Percentiles rank a stretch among this genome's conserved stretches.
phyloP scores from a whole-genome alignment of 1,140 invertebrate genomes.

The Cydia strobilella region DNA sequence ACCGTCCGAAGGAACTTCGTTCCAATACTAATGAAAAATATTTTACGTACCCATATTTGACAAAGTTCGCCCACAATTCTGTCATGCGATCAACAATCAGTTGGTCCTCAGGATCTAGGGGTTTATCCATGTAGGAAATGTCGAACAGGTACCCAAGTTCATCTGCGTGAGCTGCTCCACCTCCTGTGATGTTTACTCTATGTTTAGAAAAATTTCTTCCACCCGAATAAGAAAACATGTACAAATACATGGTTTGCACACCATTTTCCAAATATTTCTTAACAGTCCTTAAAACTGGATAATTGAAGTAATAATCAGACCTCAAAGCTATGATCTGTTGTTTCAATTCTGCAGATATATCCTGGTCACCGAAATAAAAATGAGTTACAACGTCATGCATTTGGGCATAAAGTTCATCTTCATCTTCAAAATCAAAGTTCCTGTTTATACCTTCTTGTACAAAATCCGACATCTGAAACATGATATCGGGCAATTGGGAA shows the following conservation, averaged over 20 bases:
- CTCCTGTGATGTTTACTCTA: slow-evolving; percentile 35
- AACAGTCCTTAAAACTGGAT: slow-evolving; percentile 49
- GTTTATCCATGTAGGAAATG: slow-evolving; percentile 27
- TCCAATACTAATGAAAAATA: too few species aligned
- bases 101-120: slow-evolving; percentile 41
- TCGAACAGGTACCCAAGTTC: slow-evolving; percentile 52
- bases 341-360: slow-evolving; percentile 36
- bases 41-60: slow-evolving; percentile 50
- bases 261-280: slow-evolving; percentile 44
- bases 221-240: slow-evolving; percentile 51
- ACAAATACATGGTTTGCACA: slow-evolving; percentile 45
- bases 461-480: slow-evolving; percentile 10
- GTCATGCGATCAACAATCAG: slow-evolving; percentile 51
- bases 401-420: slow-evolving; percentile 2
- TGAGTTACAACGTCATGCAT: slow-evolving; percentile 36
- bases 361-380: slow-evolving; percentile 42
- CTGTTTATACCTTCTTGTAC: background rate
- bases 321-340: slow-evolving; percentile 43
- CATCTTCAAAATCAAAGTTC: slow-evolving; percentile 4
- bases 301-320: slow-evolving; percentile 47
- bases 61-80: slow-evolving; percentile 57
- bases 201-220: slow-evolving; percentile 39
- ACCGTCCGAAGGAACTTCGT: too few species aligned
- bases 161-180: slow-evolving; percentile 44
- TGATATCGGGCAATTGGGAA: background rate